These are phyloP conservation scores for Microplitis mediator DNA, from an alignment of 1,140 invertebrate genomes.

Conservation along the genomic window DNA sequence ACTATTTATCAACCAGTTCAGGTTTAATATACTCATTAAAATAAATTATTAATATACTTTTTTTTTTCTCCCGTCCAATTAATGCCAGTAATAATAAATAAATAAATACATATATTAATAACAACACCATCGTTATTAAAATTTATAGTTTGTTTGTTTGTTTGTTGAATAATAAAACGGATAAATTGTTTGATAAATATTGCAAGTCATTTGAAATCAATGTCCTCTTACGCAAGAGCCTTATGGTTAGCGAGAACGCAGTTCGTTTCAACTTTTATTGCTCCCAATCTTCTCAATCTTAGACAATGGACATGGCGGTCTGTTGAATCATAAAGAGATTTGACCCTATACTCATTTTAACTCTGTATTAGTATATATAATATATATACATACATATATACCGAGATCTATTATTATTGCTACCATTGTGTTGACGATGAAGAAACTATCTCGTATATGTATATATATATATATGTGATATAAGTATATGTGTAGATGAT, in stretches of 20 bases:
- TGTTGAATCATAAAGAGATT: constrained; percentile 25
- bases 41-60: background rate
- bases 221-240: constrained; percentile 1
- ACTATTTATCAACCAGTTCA: background rate
- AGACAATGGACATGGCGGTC: constrained; percentile 1
- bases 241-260: constrained; percentile 28
- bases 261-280: constrained; percentile 29
- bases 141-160: too few species aligned
- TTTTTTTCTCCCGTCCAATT: background rate
- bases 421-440: background rate
- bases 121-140: too few species aligned
- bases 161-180: background rate
- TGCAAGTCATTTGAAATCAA: background rate
- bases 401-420: too few species aligned
- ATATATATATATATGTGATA: background rate
- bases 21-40: background rate
- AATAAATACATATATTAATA: background rate
- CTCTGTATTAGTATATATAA: background rate
- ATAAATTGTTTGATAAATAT: background rate
- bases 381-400: background rate
- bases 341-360: constrained; percentile 7
- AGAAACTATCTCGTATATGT: background rate
- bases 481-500: background rate
- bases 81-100: background rate
- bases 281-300: constrained; percentile 33